Evolutionary conservation across 2,888 invertebrate genomes (phyloP).

Genomic region (Vanessa cardui): DNA sequence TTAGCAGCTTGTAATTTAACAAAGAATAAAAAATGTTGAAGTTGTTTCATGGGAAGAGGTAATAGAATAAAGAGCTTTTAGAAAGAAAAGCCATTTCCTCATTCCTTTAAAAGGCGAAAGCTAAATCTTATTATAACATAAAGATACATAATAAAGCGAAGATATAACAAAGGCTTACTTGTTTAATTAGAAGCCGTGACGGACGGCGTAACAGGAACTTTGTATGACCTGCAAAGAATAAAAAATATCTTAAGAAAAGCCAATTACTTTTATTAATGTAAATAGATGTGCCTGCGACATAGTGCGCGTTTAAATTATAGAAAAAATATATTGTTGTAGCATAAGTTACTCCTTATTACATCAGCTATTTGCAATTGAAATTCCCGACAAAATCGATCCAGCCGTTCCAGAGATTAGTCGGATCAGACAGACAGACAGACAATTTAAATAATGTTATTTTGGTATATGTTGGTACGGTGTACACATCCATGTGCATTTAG

Average conservation of each 20-base stretch:
- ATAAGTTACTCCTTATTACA: too few species aligned
- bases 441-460: too few species aligned
- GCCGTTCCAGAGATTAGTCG: too few species aligned
- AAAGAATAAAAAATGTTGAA: not conserved
- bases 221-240: constrained; percentile 67
- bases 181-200: constrained; percentile 65
- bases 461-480: too few species aligned
- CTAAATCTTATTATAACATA: constrained; percentile 1
- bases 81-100: not conserved
- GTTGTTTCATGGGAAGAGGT: not conserved
- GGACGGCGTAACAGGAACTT: constrained; percentile 75
- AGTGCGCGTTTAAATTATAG: too few species aligned
- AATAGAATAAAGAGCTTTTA: not conserved
- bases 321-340: too few species aligned
- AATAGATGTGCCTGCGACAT: too few species aligned
- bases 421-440: too few species aligned
- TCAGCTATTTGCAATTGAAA: too few species aligned
- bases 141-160: not conserved
- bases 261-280: not conserved
- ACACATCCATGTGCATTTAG: too few species aligned
- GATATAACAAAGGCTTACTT: constrained; percentile 58
- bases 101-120: not conserved
- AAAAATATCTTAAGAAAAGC: constrained; percentile 7
- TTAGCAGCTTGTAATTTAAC: not conserved
- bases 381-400: too few species aligned